Evolutionary conservation across 64 coral and sea anemone species (phyloP), one percentile per base, ranked within the genome.

Genomic region (Cladopsammia gracilis): DNA sequence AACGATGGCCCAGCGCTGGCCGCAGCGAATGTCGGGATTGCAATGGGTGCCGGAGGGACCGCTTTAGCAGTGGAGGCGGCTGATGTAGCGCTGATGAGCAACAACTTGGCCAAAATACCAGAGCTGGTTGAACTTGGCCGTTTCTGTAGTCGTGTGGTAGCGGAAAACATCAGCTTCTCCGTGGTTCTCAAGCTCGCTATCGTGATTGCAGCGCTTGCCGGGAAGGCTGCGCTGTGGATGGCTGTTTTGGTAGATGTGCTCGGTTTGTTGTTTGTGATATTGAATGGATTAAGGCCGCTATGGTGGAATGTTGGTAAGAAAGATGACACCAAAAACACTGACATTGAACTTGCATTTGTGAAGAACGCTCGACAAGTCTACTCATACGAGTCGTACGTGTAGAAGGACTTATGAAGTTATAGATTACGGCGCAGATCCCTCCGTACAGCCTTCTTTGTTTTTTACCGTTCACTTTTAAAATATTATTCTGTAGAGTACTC

Each of bases 1-100:
- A 99, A 99, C 58, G 98, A 99, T 89, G 98, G 98, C 10, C 98
- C 98, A 18, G 98, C 98, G 15, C 92, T 99, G 16, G 98, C 98
- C 13, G 90, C 98, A 73, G 94, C 98, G 53, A 93, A 96, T 89
- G 83, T 99, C 8, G 98, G 98, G 71, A 96, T 99, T 68, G 98
- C 98, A 61, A 96, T 99, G 98, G 98, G 94, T 25, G 98, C 98
- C n/a, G 98, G 94, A 3, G 98, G 98, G 8, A 96, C 98, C 0
- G 98, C 98, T 48, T 86, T 99, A 10, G 98, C 98, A 24, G 98
- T 99, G 3, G 98, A 99, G 46, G 91, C 98, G 47, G 98, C 98
- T 13, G 98, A 96, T 43, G 94, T 99, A 1, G 94, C 98, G 11
- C 77, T 99, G 4, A 99, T 99, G 98, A 99, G 88, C 59, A 94